These are phyloP conservation scores for Pachyrhynchus sulphureomaculatus DNA, from an alignment of 1,140 invertebrate genomes.

Conservation along the genomic window DNA sequence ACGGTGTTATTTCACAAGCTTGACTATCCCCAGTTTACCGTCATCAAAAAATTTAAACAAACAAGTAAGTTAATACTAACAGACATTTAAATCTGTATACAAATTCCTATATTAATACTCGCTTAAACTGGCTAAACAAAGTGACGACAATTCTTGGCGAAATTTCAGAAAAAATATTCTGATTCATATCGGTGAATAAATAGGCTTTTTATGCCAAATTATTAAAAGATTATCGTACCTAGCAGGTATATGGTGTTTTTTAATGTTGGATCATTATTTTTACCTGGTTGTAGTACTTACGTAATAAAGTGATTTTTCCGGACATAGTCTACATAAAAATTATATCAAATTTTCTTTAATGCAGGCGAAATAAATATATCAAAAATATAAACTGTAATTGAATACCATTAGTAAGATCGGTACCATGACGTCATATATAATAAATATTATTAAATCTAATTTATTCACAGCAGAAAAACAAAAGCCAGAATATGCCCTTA, in stretches of 20 bases:
- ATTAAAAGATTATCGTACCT: not conserved
- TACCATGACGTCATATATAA: no score
- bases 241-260: not conserved
- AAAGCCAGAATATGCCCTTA: no score
- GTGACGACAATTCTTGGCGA: constrained; percentile 22
- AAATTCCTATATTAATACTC: constrained; percentile 10
- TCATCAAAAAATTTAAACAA: constrained; percentile 16
- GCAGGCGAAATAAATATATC: no score
- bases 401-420: no score
- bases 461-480: no score
- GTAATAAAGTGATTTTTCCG: no score
- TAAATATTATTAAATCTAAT: no score
- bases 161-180: constrained; percentile 25
- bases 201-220: constrained; percentile 15
- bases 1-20: no score
- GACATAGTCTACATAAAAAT: no score
- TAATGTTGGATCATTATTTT: not conserved
- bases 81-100: not conserved
- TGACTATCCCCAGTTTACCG: constrained; percentile 11
- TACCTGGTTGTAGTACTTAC: no score
- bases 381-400: no score
- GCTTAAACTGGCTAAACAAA: constrained; percentile 12
- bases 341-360: no score
- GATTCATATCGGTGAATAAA: constrained; percentile 23
- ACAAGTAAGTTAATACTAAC: not conserved